Conservation (phyloP, 2,888 invertebrate genomes). For the Lasius fuliginosus region DNA sequence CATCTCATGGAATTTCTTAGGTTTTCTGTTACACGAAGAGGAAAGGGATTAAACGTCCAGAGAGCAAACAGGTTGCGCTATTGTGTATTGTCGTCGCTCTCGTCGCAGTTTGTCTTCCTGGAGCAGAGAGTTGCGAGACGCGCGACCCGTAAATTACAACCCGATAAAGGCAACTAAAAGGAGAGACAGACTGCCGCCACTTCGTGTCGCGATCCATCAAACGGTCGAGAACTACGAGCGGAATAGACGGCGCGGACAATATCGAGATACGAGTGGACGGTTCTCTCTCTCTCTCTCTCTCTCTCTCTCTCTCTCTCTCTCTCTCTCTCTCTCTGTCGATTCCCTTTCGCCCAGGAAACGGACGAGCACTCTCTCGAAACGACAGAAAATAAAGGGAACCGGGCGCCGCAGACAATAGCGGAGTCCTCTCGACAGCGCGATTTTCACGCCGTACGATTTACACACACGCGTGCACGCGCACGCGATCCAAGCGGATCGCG, state of each 20-base stretch:
- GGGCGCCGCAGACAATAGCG: constrained; percentile 51
- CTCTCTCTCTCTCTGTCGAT: background rate
- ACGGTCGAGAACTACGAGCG: constrained; percentile 20
- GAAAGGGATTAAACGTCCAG: background rate
- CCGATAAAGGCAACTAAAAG: constrained; percentile 55
- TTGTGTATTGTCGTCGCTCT: constrained; percentile 38
- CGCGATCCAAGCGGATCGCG: constrained; percentile 48
- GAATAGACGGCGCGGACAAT: constrained; percentile 47
- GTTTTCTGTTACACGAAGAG: constrained; percentile 26
- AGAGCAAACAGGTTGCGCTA: constrained; percentile 23
- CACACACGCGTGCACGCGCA: constrained; percentile 51
- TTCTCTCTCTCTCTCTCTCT: background rate
- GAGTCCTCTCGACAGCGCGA: constrained; percentile 65
- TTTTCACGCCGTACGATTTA: constrained; percentile 71
- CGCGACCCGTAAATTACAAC: constrained; percentile 44
- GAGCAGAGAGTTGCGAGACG: background rate
- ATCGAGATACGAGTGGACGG: constrained; percentile 30
- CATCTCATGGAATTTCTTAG: constrained; percentile 2
- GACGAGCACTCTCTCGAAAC: background rate
- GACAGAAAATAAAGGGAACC: constrained; percentile 13
- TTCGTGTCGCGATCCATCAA: constrained; percentile 50
- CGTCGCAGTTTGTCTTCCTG: constrained; percentile 32
- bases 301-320: constrained; percentile 19
- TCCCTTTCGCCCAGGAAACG: constrained; percentile 2
- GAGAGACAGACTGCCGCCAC: constrained; percentile 58